Base-by-base conservation (phyloP, 2,888 invertebrate genomes). In the Oligia strigilis region DNA sequence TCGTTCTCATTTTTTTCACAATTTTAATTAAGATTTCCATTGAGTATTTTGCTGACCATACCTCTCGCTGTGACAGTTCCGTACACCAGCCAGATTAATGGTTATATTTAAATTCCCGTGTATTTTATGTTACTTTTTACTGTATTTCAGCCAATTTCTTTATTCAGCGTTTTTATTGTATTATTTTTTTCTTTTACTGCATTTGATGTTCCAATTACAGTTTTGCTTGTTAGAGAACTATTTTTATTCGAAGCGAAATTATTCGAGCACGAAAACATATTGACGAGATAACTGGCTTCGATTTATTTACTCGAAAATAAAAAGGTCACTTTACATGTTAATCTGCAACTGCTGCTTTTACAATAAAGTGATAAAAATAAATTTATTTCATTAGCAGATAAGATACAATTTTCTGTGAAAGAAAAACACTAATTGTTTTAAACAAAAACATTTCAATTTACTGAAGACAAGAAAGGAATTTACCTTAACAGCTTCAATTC, bases 81-180 rank as follows among this genome's bases (percentile, higher is more conserved):
- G 94, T 93, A 93, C 92, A 93, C 92, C 93, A 93, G 93, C 93
- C 93, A 95, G 96, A 97, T 96, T 96, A 97, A 97, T 96, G 96
- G 95, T 92, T 95, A 95, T 96, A 96, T 96, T 97, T 95, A 96
- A 97, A 96, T 96, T 94, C 93, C 87, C 92, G 87, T 93, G 93
- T 94, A 93, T 94, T 94, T 93, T 93, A 93, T 93, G 92, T 93
- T 92, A 90, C 94, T 94, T 94, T 92, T 90, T 89, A 90, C 92
- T 90, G 92, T 91, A 91, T 93, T 92, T 90, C 86, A 88, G 83
- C 76, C 92, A 92, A 92, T 90, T 92, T 90, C 91, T 91, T 87
- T 87, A 89, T 88, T 87, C 81, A 83, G 89, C 90, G 88, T 89
- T 92, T 88, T 92, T 89, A 87, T 84, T 82, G 87, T 83, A 73